phyloP scores from a whole-genome alignment of 2,113 vertebrate genomes.

The Odontophorus gujanensis region DNA sequence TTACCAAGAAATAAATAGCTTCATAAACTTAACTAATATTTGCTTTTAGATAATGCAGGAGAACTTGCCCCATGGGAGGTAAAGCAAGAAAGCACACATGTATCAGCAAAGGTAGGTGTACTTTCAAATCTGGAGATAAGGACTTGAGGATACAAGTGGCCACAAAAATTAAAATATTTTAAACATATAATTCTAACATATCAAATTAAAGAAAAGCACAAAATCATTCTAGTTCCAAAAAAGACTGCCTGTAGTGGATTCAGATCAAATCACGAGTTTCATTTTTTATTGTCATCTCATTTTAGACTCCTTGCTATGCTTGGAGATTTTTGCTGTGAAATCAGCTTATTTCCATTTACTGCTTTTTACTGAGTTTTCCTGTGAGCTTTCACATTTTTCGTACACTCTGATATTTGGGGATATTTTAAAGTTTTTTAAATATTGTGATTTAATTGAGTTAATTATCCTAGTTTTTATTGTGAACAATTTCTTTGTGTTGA shows the following conservation, averaged over 20 bases:
- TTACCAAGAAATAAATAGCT: conserved; percentile 25
- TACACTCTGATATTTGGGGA: not conserved
- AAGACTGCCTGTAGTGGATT: not conserved
- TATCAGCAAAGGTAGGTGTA: not conserved
- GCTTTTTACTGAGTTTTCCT: not conserved
- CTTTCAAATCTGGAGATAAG: conserved; percentile 23
- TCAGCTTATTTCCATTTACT: not conserved
- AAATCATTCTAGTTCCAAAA: not conserved
- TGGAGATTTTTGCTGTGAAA: not conserved
- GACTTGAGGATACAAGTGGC: not conserved
- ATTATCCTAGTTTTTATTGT: not conserved
- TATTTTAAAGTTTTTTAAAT: not conserved
- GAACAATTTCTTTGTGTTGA: not conserved
- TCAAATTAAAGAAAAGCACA: not conserved
- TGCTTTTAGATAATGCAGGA: conserved; percentile 41
- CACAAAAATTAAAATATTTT: not conserved
- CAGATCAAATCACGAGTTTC: accelerated
- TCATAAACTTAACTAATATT: conserved; percentile 58
- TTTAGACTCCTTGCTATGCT: not conserved
- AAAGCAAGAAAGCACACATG: not conserved
- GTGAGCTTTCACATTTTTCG: not conserved
- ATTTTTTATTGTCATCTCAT: not conserved
- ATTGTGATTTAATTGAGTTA: not conserved
- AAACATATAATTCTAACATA: not conserved
- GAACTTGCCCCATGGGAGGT: not conserved